Evolutionary conservation across 2,113 vertebrate genomes (phyloP).

Genomic region (Ceyx melanurus): DNA sequence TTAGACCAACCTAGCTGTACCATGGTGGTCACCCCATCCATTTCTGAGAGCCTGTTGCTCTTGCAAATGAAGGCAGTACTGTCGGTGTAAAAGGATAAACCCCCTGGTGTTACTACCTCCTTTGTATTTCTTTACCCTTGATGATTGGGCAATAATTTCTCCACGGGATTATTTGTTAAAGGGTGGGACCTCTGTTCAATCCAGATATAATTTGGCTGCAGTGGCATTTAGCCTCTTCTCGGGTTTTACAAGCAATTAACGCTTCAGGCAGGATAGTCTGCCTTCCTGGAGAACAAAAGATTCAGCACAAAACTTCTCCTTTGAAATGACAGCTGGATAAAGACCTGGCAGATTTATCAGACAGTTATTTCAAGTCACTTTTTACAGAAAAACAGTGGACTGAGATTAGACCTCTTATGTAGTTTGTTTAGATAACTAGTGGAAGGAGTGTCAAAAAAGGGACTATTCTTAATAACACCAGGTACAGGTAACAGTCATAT

Average conservation of each 20-base stretch:
- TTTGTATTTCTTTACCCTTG: constrained; percentile 37
- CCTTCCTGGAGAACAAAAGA: constrained; percentile 13
- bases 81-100: not conserved
- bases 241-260: constrained; percentile 13
- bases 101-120: not conserved
- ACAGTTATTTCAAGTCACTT: not conserved
- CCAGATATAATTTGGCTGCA: not conserved
- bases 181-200: constrained; percentile 7
- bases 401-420: not conserved
- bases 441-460: not conserved
- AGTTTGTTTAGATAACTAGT: not conserved
- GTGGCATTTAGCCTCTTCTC: constrained; percentile 25
- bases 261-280: not conserved
- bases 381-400: not conserved
- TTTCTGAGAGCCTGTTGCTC: not conserved
- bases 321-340: constrained; percentile 23
- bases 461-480: not conserved
- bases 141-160: constrained; percentile 34
- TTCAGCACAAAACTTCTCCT: not conserved
- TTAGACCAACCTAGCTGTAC: not conserved
- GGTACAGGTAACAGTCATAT: not conserved
- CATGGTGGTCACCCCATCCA: not conserved
- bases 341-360: not conserved
- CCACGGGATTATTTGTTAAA: constrained; percentile 23
- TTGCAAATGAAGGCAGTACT: constrained; percentile 2